Conservation (phyloP, 1,140 invertebrate species). For the Diabrotica undecimpunctata region DNA sequence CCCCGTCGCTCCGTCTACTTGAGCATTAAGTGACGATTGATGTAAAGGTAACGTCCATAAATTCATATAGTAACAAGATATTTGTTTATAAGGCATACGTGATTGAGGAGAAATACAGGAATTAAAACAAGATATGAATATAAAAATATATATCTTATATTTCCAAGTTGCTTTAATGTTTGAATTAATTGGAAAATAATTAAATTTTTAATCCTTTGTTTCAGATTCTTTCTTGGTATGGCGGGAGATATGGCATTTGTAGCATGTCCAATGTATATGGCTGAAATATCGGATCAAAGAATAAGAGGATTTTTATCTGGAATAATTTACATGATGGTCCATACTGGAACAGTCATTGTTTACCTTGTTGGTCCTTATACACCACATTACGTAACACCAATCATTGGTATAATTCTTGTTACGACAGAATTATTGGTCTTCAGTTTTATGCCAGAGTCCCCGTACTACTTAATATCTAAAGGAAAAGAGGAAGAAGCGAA, state of each 20-base stretch:
- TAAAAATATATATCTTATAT: too few species aligned
- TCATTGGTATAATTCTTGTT: slow-evolving; percentile 25
- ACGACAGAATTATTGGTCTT: slow-evolving; percentile 13
- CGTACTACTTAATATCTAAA: slow-evolving; percentile 29
- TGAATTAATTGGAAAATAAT: too few species aligned
- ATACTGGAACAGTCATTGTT: slow-evolving; percentile 33
- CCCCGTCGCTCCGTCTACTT: too few species aligned
- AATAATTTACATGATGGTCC: slow-evolving; percentile 38
- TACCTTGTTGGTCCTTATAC: slow-evolving; percentile 34
- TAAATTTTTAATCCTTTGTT: neutral
- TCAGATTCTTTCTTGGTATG: slow-evolving; percentile 37
- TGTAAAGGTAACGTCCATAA: too few species aligned
- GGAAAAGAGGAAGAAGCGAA: slow-evolving; percentile 48
- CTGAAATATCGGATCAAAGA: slow-evolving; percentile 41
- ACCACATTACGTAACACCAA: slow-evolving; percentile 26
- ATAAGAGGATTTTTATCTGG: slow-evolving; percentile 37
- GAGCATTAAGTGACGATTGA: too few species aligned
- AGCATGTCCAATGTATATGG: slow-evolving; percentile 41
- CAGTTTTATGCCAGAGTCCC: slow-evolving; percentile 33
- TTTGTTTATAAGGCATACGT: too few species aligned
- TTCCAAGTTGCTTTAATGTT: too few species aligned
- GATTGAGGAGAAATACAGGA: too few species aligned
- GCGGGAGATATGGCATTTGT: slow-evolving; percentile 40
- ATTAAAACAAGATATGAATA: too few species aligned
- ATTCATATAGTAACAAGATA: too few species aligned